Evolutionary conservation across 1,140 invertebrate genomes (phyloP), one percentile per base, ranked within the genome.

Genomic region (Drosophila yakuba): DNA sequence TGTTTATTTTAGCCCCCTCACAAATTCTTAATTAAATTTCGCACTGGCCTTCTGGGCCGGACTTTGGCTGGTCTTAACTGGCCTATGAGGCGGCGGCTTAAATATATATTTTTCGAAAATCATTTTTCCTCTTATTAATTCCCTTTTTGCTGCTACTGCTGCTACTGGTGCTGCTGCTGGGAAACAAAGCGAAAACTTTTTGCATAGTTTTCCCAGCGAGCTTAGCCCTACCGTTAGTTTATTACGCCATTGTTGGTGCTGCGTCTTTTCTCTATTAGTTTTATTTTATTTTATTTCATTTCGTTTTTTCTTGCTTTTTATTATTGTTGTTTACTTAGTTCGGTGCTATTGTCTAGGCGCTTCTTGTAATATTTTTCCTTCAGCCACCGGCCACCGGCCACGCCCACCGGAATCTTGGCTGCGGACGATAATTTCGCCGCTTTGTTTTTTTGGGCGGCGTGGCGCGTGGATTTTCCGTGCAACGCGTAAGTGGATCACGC

Each of bases 21-120:
- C 32, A 79, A 74, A 84, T 84, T 83, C 63, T 83, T 83, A 84
- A 83, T 83, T 83, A 83, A 84, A 83, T 83, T 83, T 84, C 58
- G 66, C 44, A 28, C 64, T 68, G 51, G 43, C 51, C 51, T 15
- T 47, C 17, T 32, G 32, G 32, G 50, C 35, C 45, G 28, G 41
- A 57, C 51, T 63, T 57, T 52, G 54, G 58, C 51, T 35, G 44
- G 41, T 47, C 36, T 63, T 74, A 54, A 39, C 36, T 50, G 52
- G 59, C 68, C 55, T 44, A 77, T 17, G 32, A 57, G 32, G 47
- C 25, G 54, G 39, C 23, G 44, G 67, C 56, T 83, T 74, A 82
- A 82, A 32, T 32, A 32, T 32, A 83, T 83, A 83, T 82, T 84
- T 83, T 72, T 71, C 43, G 67, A 60, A 73, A 73, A 73, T 73